These are phyloP conservation scores for Zootermopsis nevadensis DNA, from an alignment of 2,888 invertebrate species.

Conservation along the genomic window DNA sequence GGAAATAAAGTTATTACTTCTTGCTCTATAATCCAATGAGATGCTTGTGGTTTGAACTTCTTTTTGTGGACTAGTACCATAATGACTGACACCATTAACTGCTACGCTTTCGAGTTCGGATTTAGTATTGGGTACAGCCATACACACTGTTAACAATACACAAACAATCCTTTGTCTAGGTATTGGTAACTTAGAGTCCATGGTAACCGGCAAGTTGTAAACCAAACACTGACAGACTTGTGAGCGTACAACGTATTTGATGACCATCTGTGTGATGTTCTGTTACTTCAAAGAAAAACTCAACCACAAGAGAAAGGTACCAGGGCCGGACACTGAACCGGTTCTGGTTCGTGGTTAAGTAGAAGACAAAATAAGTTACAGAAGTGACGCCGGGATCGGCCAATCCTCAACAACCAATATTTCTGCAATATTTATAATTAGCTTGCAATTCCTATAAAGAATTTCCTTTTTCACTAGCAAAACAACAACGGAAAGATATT, in stretches of 20 bases:
- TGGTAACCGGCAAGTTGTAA: not conserved
- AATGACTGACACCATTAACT: not conserved
- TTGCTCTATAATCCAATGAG: too few relatives aligned
- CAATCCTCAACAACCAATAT: too few relatives aligned
- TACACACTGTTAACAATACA: not conserved
- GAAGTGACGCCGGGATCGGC: too few relatives aligned
- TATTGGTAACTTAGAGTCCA: not conserved
- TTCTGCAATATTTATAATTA: too few relatives aligned
- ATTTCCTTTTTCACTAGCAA: too few relatives aligned
- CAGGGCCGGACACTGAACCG: not conserved
- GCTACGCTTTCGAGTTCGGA: not conserved
- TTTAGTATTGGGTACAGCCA: not conserved
- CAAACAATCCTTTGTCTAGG: not conserved
- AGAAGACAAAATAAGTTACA: too few relatives aligned
- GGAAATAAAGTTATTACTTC: too few relatives aligned
- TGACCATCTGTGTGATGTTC: not conserved
- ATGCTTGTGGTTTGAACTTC: too few relatives aligned
- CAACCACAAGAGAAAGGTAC: not conserved
- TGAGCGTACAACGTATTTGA: not conserved
- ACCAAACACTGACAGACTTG: not conserved
- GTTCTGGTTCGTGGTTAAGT: conserved; percentile 1
- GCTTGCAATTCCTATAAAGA: too few relatives aligned
- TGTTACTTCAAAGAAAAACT: not conserved
- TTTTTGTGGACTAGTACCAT: not conserved
- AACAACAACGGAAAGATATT: too few relatives aligned